Conservation (phyloP, 1,140 invertebrate species). For the Drosophila persimilis region DNA sequence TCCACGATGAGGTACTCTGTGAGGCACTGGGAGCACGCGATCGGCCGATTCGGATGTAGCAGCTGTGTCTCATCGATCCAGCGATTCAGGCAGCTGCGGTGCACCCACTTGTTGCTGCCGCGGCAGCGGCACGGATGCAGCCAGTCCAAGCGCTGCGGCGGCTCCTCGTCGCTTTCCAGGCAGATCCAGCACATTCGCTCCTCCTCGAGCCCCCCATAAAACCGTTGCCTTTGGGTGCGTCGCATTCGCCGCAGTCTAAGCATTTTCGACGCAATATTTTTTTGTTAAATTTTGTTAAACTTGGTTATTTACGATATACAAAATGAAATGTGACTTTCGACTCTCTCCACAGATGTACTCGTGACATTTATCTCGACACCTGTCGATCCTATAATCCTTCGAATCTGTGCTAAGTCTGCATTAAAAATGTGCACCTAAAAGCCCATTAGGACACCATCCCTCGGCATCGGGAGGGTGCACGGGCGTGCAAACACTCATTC, state of each 20-base stretch:
- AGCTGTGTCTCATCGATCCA: conserved; percentile 63
- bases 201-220: background rate
- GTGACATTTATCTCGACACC: background rate
- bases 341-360: no score
- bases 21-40: conserved; percentile 57
- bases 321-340: no score
- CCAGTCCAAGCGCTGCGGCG: conserved; percentile 34
- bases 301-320: no score
- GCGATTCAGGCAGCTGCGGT: conserved; percentile 59
- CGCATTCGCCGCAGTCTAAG: no score
- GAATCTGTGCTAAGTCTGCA: conserved; percentile 39
- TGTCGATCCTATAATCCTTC: conserved; percentile 3
- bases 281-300: no score
- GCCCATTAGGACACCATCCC: conserved; percentile 40
- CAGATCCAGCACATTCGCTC: conserved; percentile 68
- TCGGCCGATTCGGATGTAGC: conserved; percentile 27
- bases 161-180: conserved; percentile 48
- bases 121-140: conserved; percentile 64
- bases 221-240: no score
- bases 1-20: conserved; percentile 61
- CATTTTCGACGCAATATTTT: no score
- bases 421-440: conserved; percentile 50
- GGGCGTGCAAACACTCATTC: conserved; percentile 32
- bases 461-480: conserved; percentile 15
- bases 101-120: conserved; percentile 67